phyloP scores from a whole-genome alignment of 2,797 vertebrate genomes.

The Mormyrops boulengeri region DNA sequence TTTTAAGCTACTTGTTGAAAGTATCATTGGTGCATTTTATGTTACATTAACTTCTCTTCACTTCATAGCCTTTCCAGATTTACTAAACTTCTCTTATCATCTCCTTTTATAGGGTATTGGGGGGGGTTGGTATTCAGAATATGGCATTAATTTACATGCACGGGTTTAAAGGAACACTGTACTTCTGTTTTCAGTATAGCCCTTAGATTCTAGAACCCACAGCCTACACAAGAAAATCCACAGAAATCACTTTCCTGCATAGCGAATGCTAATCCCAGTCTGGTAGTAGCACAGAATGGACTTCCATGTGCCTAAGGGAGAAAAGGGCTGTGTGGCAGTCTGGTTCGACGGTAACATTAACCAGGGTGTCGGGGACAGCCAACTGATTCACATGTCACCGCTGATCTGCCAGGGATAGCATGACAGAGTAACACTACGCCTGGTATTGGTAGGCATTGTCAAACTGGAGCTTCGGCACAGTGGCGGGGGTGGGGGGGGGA shows the following conservation, averaged over 20 bases:
- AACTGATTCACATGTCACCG: slow-evolving; percentile 31
- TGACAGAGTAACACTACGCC: slow-evolving; percentile 41
- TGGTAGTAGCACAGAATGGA: slow-evolving; percentile 17
- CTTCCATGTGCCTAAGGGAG: background rate
- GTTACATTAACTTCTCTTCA: background rate
- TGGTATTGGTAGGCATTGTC: slow-evolving; percentile 35
- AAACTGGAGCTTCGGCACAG: slow-evolving; percentile 26
- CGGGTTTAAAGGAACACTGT: background rate
- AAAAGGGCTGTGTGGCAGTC: background rate
- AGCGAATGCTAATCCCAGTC: slow-evolving; percentile 21
- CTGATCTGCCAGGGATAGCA: slow-evolving; percentile 20
- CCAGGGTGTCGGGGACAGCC: slow-evolving; percentile 28
- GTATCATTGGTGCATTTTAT: background rate
- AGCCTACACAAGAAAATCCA: slow-evolving; percentile 26
- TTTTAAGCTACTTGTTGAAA: slow-evolving; percentile 14
- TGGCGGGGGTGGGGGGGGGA: background rate
- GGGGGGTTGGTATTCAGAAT: background rate
- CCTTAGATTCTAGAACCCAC: slow-evolving; percentile 24
- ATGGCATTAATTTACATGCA: background rate
- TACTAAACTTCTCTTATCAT: background rate
- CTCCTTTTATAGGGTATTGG: background rate
- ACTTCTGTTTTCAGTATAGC: background rate
- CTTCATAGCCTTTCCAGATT: background rate
- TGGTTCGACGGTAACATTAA: slow-evolving; percentile 19
- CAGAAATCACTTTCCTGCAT: slow-evolving; percentile 33